phyloP scores from a whole-genome alignment of 2,113 vertebrate species.

The Struthidea cinerea region DNA sequence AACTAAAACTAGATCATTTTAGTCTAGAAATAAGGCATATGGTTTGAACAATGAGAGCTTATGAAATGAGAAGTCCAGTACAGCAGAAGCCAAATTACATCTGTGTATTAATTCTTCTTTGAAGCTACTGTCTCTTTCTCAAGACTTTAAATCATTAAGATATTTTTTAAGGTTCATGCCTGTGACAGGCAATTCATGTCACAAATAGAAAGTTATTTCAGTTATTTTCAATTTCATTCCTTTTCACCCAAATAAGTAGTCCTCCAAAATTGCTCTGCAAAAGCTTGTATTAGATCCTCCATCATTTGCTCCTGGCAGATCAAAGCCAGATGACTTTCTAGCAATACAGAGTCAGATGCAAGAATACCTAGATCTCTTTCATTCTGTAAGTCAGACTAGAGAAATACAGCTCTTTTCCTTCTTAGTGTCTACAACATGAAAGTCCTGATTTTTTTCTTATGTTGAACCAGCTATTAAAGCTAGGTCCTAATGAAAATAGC shows the following conservation, averaged over 20 bases:
- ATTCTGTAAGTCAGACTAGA: background rate
- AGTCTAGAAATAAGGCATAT: background rate
- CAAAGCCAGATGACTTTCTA: background rate
- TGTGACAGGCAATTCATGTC: background rate
- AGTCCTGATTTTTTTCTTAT: background rate
- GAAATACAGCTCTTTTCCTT: background rate
- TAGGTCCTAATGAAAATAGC: background rate
- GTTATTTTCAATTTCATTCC: background rate
- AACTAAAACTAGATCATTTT: background rate
- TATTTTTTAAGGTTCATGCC: background rate
- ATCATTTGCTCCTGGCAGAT: background rate
- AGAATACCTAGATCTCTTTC: background rate
- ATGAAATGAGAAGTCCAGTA: background rate
- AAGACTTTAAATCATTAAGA: background rate
- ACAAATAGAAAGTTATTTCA: background rate
- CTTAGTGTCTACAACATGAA: accelerated
- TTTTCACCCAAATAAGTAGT: background rate
- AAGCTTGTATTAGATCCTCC: background rate
- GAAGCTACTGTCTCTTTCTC: background rate
- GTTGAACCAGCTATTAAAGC: background rate
- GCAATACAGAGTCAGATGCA: background rate
- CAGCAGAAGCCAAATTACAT: background rate
- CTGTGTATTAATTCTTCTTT: background rate
- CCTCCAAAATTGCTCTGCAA: background rate
- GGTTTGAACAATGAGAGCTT: background rate